Evolutionary conservation across 2,888 invertebrate genomes (phyloP).

Genomic region (Mesorhabditis sp.): DNA sequence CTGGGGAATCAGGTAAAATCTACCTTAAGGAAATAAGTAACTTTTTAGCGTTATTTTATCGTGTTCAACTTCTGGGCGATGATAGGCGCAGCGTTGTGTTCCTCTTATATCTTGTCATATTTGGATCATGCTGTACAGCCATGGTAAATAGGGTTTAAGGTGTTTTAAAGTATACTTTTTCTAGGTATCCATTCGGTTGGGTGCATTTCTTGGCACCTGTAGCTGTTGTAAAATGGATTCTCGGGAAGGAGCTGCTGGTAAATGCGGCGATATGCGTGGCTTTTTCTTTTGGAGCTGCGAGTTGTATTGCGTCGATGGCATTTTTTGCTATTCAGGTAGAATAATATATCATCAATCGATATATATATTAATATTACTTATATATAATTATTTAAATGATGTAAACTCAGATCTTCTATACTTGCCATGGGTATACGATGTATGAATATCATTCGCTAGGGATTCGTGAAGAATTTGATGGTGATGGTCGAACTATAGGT

Average conservation of each 20-base stretch:
- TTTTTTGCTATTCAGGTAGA: neutral
- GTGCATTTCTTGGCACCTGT: slow-evolving; percentile 47
- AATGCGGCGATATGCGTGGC: neutral
- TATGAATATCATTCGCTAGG: slow-evolving; percentile 49
- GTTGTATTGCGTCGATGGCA: neutral
- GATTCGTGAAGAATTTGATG: slow-evolving; percentile 42
- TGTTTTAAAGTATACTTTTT: slow-evolving; percentile 8
- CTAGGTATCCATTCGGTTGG: slow-evolving; percentile 47
- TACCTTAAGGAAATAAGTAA: neutral
- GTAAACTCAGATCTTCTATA: slow-evolving; percentile 50
- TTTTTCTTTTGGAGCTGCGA: neutral
- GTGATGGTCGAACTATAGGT: slow-evolving; percentile 39
- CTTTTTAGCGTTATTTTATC: slow-evolving; percentile 59
- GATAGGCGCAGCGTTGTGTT: slow-evolving; percentile 41
- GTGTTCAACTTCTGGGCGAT: slow-evolving; percentile 58
- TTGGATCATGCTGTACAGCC: slow-evolving; percentile 36
- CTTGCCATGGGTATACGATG: slow-evolving; percentile 53
- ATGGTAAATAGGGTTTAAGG: slow-evolving; percentile 22
- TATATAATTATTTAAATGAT: neutral
- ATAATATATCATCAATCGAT: neutral
- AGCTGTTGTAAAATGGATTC: slow-evolving; percentile 42
- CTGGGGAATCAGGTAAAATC: slow-evolving; percentile 58
- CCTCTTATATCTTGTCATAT: slow-evolving; percentile 30
- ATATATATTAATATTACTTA: neutral
- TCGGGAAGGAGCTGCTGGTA: slow-evolving; percentile 42